These are phyloP conservation scores for Cottoperca gobio DNA, from an alignment of 2,797 vertebrate genomes.

Conservation along the genomic window DNA sequence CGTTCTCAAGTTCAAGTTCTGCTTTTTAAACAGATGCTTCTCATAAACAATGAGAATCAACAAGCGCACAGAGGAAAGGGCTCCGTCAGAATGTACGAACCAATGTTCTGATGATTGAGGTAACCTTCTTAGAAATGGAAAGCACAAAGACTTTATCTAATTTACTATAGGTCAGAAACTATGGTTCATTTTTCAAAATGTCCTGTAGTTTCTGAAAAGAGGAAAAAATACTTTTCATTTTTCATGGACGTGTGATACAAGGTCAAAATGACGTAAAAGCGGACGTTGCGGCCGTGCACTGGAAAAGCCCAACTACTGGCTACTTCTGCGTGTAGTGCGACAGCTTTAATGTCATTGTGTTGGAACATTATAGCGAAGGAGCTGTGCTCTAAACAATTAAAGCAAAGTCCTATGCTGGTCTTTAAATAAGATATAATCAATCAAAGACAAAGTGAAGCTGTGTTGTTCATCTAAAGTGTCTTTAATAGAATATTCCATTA, in stretches of 20 bases:
- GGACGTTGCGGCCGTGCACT: neutral
- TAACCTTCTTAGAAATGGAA: neutral
- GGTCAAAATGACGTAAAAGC: neutral
- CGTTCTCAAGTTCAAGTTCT: neutral
- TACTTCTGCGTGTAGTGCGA: neutral
- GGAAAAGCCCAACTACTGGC: neutral
- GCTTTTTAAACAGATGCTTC: conserved; percentile 18
- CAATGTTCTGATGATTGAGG: neutral
- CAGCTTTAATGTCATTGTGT: conserved; percentile 1
- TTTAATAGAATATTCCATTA: neutral
- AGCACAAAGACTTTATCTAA: neutral
- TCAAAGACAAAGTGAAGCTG: neutral
- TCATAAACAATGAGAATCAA: conserved; percentile 11
- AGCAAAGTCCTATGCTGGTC: neutral
- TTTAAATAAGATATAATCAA: neutral
- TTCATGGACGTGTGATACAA: neutral
- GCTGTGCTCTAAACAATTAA: neutral
- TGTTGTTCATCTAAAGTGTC: neutral
- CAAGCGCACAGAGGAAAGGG: neutral
- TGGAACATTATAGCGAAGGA: neutral
- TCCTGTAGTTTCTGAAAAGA: too few species aligned
- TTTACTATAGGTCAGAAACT: neutral
- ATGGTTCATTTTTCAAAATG: too few species aligned
- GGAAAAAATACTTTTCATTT: neutral
- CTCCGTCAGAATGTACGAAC: neutral